Evolutionary conservation across 2,888 invertebrate genomes (phyloP), one percentile per base, ranked within the genome.

Genomic region (Invenusta paracnida): DNA sequence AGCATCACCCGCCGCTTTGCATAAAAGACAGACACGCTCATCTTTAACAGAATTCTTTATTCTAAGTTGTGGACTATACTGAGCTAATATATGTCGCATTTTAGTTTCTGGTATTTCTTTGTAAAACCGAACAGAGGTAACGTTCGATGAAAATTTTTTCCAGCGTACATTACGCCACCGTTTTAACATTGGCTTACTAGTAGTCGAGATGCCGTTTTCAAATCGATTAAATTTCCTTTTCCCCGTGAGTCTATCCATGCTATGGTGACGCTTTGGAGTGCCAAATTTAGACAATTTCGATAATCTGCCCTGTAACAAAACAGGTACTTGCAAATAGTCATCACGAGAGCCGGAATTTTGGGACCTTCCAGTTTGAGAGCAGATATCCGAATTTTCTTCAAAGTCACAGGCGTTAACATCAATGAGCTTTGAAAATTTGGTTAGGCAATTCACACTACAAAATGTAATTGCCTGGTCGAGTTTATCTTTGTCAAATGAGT

Each of bases 1-100:
- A 0, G 95, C 95, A 91, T 98, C 98, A 0, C 97, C 96, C 0
- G 25, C 29, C 28, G 27, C 28, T 25, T 67, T n/a, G 67, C 84
- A 84, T 2, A 84, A 73, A 0, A 84, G 2, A 67, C 84, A 84
- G n/a, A 5, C n/a, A n/a, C 84, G 67, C 17, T 25, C 11, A 29
- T 84, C 84, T 73, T 73, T 73, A 73, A 73, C 73, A 13, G 23
- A 5, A 73, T 25, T 23, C 23, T 2, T 23, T 2, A 5, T 13
- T 73, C 73, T 5, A 73, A 73, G 73, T 73, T 73, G 73, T 23
- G 73, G 27, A 73, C 73, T 73, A 73, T 73, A 73, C 27, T 73
- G 17, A 23, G 73, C 5, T 13, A 73, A 23, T 73, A 73, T 73
- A 73, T 73, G 73, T n/a, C 73, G 73, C 73, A 73, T 73, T 73